A percentile compares a stretch with the other conserved stretches of the same genome.
phyloP scores from a whole-genome alignment of 2,113 vertebrate species.

The Amblyornis subalaris region DNA sequence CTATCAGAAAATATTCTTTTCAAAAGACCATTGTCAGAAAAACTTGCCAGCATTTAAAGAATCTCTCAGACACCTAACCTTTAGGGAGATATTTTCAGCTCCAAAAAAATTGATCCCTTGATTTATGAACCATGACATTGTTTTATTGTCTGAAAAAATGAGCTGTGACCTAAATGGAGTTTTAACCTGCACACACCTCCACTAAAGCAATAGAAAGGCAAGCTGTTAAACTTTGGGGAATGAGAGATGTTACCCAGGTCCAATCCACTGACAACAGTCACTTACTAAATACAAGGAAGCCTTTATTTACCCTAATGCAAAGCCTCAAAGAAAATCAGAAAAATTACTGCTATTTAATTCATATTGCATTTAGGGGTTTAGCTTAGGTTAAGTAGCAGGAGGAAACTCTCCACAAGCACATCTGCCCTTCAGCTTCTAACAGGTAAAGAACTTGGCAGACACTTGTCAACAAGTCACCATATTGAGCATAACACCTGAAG shows the following conservation, averaged over 20 bases:
- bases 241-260: not conserved
- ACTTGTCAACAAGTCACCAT: not conserved
- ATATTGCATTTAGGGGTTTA: not conserved
- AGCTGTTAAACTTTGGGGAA: not conserved
- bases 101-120: not conserved
- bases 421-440: not conserved
- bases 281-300: not conserved
- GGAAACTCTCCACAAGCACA: not conserved
- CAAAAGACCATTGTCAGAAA: not conserved
- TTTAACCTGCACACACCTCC: not conserved
- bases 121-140: not conserved
- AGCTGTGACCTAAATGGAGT: not conserved
- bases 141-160: not conserved
- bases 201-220: not conserved
- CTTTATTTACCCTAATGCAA: not conserved
- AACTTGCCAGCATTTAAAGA: not conserved
- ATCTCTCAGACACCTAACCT: not conserved
- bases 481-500: not conserved
- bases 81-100: not conserved
- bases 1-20: not conserved
- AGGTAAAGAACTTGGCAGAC: not conserved
- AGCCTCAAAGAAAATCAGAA: not conserved
- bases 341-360: not conserved
- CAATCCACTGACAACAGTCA: not conserved
- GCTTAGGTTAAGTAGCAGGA: not conserved